A percentile compares a stretch with the other conserved stretches of the same genome.
Conservation (phyloP, 1,140 invertebrate genomes). For the Tribolium castaneum region DNA sequence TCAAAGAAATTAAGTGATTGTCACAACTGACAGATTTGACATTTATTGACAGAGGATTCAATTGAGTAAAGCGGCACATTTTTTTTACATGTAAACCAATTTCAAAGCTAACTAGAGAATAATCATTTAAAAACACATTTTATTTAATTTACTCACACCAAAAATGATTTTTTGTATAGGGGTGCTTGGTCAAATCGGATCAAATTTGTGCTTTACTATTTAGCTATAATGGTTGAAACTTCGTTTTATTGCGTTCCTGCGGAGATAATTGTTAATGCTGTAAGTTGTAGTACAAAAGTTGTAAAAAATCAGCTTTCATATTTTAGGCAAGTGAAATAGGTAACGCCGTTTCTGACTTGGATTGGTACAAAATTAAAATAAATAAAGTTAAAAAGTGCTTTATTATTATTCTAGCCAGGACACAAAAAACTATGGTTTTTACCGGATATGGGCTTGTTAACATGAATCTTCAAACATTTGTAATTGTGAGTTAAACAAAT, state of each 20-base stretch:
- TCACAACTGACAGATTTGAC: too few relatives aligned
- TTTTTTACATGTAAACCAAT: too few relatives aligned
- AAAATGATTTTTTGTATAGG: neutral
- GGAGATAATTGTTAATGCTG: neutral
- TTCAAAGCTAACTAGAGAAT: too few relatives aligned
- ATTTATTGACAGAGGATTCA: too few relatives aligned
- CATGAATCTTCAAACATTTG: neutral
- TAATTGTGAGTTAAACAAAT: neutral
- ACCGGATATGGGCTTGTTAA: neutral
- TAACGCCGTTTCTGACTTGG: neutral
- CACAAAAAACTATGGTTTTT: neutral
- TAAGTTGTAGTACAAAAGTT: neutral
- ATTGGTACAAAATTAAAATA: neutral
- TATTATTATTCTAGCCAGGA: neutral
- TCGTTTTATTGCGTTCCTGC: neutral
- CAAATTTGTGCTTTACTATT: neutral
- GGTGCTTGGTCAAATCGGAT: neutral
- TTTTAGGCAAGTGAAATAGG: neutral
- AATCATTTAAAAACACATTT: too few relatives aligned
- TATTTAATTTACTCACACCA: too few relatives aligned
- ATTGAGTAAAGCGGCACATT: too few relatives aligned
- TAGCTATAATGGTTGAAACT: neutral
- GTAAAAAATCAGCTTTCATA: neutral
- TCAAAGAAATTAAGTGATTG: too few relatives aligned
- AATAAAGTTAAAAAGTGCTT: neutral